Evolutionary conservation across 2,797 vertebrate genomes (phyloP), one percentile per base, ranked within the genome.

Genomic region (Falco columbarius): DNA sequence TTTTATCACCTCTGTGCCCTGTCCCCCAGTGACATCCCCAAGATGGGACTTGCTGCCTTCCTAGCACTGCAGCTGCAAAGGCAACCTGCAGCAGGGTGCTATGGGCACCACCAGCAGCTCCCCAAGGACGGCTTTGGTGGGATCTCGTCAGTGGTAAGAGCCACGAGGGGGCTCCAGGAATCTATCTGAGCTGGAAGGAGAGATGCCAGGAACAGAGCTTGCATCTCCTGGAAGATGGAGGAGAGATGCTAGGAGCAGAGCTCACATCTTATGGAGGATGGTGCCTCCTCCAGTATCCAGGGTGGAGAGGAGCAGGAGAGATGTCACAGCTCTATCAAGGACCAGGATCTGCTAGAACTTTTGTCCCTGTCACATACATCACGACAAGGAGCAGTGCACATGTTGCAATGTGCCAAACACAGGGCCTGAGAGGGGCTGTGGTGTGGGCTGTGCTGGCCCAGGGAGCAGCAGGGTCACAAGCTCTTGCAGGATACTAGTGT

Each of bases 131-230:
- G 16, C 32, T 66, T 44, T 18, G 10, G 26, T 30, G 56, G 46
- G 56, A 68, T 36, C 16, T 44, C 1, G 3, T 14, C 67, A 24
- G 63, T 13, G 16, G 12, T 16, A 67, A 65, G 65, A 85, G n/a
- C 96, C 96, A 97, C 95, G 84, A 97, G 96, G 94, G 96, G 96
- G 96, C 96, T 96, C 96, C 95, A 97, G 79, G 94, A 96, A 24
- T 19, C 46, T 61, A 23, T 83, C 14, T 8, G 56, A 96, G 52
- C 38, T 2, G 1, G 13, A 76, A 76, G 70, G 20, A 92, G 52
- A 34, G 62, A 26, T 12, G 34, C 56, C 61, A 27, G 34, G 29
- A 92, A 26, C 58, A 46, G 63, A 55, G 49, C 38, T 58, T 10
- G 6, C 36, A 11, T 80, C 52, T 70, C 26, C 42, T 12, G 82